Evolutionary conservation across 2,888 invertebrate species (phyloP), one percentile per base, ranked within the genome.

Genomic region (Cephus spinipes): DNA sequence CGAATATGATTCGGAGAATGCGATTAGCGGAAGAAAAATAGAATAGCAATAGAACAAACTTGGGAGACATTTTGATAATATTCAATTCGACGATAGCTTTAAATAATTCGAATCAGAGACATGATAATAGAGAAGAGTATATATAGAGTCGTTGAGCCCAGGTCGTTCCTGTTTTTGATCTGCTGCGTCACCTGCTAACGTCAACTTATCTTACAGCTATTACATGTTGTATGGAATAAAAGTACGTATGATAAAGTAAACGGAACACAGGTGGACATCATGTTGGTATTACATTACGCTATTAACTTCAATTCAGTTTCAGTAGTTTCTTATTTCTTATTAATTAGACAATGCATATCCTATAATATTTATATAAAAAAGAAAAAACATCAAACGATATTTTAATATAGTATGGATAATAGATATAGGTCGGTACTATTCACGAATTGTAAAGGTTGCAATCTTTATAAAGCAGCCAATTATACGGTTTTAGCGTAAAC

Each of bases 151-250:
- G 87, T 77, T 75, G 87, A 87, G 81, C 82, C 85, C 82, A 80
- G 83, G 84, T 55, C 23, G 55, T 83, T 82, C 86, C 85, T 84
- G 79, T 86, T 83, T 85, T 80, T 84, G 84, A 86, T 81, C 85
- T 80, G 81, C 85, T 85, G 36, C 36, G 33, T 87, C 87, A 89
- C 88, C 88, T 89, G 88, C 83, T 86, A 87, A 85, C 84, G 83
- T 82, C 81, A 83, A 80, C 80, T 82, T 79, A 80, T 78, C 78
- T 82, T 78, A 80, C 33, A 79, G 34, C 75, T 78, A 80, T 83
- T 83, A 80, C 83, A 85, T 82, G 77, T 79, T 79, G 84, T 84
- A 87, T 82, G 81, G 81, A 84, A 84, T 82, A 85, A 76, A 82
- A 85, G 85, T 86, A 85, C 84, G 85, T 85, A 86, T 79, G 84